A percentile compares a stretch with the other conserved stretches of the same genome.
phyloP scores from a whole-genome alignment of 2,113 vertebrate genomes.

The Cariama cristata region DNA sequence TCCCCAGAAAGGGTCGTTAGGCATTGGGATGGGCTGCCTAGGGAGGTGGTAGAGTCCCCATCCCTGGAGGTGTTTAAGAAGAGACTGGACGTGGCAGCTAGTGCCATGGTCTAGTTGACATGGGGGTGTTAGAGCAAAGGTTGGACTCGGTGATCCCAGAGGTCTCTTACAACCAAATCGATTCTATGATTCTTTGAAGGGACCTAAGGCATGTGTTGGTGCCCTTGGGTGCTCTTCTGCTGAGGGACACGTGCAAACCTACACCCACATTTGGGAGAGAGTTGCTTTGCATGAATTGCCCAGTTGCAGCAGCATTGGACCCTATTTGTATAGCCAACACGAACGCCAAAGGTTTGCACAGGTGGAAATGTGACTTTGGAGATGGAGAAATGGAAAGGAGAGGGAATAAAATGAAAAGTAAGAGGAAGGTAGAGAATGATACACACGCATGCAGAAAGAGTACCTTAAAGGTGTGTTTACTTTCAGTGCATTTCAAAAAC shows the following conservation, averaged over 20 bases:
- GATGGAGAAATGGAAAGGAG: not conserved
- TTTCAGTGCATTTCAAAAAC: not conserved
- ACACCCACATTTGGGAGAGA: fast-evolving
- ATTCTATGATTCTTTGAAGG: too few species aligned
- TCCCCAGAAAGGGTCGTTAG: too few species aligned
- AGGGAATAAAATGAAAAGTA: not conserved
- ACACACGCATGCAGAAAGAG: not conserved
- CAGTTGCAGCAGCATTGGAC: not conserved
- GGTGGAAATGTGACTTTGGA: not conserved
- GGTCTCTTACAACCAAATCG: too few species aligned
- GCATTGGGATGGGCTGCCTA: too few species aligned
- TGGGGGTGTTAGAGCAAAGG: too few species aligned
- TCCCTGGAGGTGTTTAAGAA: too few species aligned
- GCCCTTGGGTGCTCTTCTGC: not conserved
- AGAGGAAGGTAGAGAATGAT: not conserved
- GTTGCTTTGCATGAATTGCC: not conserved
- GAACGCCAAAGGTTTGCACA: not conserved
- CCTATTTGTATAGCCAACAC: not conserved
- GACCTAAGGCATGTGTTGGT: too few species aligned
- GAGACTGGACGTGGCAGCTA: too few species aligned
- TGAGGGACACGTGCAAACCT: fast-evolving
- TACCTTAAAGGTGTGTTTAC: not conserved
- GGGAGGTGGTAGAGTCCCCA: too few species aligned
- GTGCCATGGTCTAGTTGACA: too few species aligned
- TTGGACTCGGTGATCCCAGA: too few species aligned